These are phyloP conservation scores for Zeugodacus cucurbitae DNA, from an alignment of 1,140 invertebrate genomes.

Conservation along the genomic window DNA sequence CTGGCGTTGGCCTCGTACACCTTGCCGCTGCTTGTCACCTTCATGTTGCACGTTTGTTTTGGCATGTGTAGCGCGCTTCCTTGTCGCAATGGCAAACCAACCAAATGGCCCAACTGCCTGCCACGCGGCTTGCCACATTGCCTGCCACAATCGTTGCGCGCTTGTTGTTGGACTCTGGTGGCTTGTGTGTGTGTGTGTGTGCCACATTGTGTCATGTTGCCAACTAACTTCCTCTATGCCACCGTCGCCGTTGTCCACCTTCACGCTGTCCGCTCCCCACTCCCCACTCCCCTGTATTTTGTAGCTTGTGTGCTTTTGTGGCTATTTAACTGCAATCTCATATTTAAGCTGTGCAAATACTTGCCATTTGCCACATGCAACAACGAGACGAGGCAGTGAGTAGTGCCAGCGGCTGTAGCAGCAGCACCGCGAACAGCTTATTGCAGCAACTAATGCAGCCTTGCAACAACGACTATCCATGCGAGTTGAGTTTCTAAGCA, in stretches of 20 bases:
- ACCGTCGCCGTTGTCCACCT: not conserved
- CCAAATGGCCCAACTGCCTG: not conserved
- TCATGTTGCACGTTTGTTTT: slow-evolving; percentile 35
- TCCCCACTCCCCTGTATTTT: not conserved
- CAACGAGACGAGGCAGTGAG: not conserved
- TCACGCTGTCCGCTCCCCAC: not conserved
- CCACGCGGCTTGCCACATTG: not conserved
- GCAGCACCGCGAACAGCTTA: too few relatives aligned
- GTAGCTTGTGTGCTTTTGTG: slow-evolving; percentile 10
- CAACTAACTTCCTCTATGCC: not conserved
- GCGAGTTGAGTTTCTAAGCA: not conserved
- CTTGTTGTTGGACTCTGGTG: not conserved
- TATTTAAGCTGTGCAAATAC: slow-evolving; percentile 38
- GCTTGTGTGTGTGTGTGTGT: not conserved
- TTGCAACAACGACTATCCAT: not conserved
- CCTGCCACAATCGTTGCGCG: not conserved
- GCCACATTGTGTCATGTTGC: not conserved
- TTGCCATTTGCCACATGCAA: slow-evolving; percentile 24
- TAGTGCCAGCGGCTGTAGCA: too few relatives aligned
- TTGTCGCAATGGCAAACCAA: slow-evolving; percentile 26
- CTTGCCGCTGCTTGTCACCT: slow-evolving; percentile 22
- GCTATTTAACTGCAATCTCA: slow-evolving; percentile 35
- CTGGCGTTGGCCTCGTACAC: not conserved
- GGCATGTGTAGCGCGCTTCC: slow-evolving; percentile 15
- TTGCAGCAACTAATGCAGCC: not conserved